phyloP scores from a whole-genome alignment of 2,113 vertebrate genomes.

The Periophthalmodon schlosseri region DNA sequence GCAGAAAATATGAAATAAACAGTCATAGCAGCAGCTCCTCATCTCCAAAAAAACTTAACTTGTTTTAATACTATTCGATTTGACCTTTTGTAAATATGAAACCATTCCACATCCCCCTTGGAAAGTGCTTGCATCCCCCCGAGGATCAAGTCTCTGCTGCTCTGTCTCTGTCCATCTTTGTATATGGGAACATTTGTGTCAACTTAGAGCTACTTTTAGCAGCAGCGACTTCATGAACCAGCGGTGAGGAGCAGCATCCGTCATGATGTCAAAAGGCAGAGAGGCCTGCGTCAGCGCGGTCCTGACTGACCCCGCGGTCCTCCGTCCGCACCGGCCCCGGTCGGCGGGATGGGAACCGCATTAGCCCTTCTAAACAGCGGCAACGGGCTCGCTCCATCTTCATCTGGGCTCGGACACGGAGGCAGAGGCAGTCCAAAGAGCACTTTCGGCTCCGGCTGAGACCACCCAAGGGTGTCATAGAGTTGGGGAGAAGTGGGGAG shows the following conservation, averaged over 20 bases:
- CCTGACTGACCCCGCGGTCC: constrained; percentile 58
- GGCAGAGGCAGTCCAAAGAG: constrained; percentile 54
- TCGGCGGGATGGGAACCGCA: constrained; percentile 64
- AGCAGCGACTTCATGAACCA: constrained; percentile 24
- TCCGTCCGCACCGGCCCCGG: constrained; percentile 39
- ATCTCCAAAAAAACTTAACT: too few relatives aligned
- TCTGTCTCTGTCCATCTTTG: neutral
- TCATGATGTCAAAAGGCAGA: constrained; percentile 41
- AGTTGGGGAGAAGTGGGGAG: constrained; percentile 16
- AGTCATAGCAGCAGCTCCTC: too few relatives aligned
- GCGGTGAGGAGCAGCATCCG: constrained; percentile 38
- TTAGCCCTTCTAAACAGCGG: constrained; percentile 62
- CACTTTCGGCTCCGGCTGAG: constrained; percentile 44
- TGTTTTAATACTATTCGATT: too few relatives aligned
- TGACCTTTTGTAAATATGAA: too few relatives aligned
- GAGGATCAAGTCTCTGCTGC: neutral
- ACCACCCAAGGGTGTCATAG: constrained; percentile 34
- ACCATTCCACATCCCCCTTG: too few relatives aligned
- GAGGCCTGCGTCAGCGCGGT: constrained; percentile 12
- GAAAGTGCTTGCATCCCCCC: too few relatives aligned
- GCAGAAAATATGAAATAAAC: too few relatives aligned
- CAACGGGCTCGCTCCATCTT: constrained; percentile 68
- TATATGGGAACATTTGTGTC: neutral
- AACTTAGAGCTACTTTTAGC: constrained; percentile 8
- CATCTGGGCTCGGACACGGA: constrained; percentile 51